Evolutionary conservation across 2,113 vertebrate genomes (phyloP).

Genomic region (Nothoprocta pentlandii): DNA sequence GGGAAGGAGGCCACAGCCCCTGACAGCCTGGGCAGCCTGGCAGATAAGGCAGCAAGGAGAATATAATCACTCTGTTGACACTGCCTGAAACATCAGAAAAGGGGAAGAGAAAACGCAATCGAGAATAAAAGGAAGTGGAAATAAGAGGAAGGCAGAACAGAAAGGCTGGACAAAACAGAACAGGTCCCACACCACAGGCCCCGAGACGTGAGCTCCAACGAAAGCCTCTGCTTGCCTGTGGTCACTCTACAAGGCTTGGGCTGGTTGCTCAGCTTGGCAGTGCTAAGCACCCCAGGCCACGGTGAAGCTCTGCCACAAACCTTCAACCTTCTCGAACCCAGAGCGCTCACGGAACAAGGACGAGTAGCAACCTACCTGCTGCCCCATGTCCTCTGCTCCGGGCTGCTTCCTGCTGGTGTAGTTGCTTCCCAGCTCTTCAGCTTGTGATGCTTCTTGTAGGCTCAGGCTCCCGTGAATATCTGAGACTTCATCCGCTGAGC

Average conservation of each 20-base stretch:
- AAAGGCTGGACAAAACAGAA: neutral
- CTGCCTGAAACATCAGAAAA: neutral
- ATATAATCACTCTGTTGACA: neutral
- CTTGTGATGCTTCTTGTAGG: constrained; percentile 7
- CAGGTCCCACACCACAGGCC: rapidly evolving
- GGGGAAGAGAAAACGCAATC: rapidly evolving
- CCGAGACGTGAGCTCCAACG: neutral
- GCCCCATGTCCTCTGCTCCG: neutral
- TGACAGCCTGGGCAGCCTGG: neutral
- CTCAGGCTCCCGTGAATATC: constrained; percentile 53
- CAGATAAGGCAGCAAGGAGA: neutral
- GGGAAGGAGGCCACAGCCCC: neutral
- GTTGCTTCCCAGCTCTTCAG: neutral
- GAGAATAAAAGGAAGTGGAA: neutral
- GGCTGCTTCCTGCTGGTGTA: neutral
- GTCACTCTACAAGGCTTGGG: rapidly evolving
- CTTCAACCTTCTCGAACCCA: neutral
- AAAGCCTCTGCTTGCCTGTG: rapidly evolving
- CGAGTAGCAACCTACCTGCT: constrained; percentile 33
- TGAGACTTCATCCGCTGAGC: constrained; percentile 42
- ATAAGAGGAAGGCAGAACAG: neutral
- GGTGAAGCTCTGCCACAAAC: neutral
- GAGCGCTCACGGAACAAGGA: rapidly evolving
- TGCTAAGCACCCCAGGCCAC: neutral
- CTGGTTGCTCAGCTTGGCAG: neutral